Percentiles rank a stretch among this genome's conserved stretches.
Evolutionary conservation across 2,888 invertebrate genomes (phyloP).

Genomic region (Strigamia maritima): DNA sequence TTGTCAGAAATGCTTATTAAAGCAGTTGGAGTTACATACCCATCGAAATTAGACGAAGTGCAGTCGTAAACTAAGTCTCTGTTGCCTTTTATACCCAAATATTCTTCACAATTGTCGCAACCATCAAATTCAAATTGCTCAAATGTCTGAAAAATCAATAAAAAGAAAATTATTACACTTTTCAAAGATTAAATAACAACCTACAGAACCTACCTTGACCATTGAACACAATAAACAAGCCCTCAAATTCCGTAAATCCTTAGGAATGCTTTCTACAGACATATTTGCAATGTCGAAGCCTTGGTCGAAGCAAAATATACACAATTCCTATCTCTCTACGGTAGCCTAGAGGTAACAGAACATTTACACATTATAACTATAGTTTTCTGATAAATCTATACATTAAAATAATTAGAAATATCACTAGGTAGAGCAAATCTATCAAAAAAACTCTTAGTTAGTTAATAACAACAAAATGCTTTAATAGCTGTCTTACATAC

Average conservation of each 20-base stretch:
- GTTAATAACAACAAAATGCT: too few relatives aligned
- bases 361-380: too few relatives aligned
- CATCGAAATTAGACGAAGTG: slow-evolving; percentile 96
- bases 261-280: slow-evolving; percentile 74
- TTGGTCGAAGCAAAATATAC: too few relatives aligned
- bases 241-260: slow-evolving; percentile 75
- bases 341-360: too few relatives aligned
- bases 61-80: slow-evolving; percentile 96
- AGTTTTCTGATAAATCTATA: too few relatives aligned
- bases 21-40: slow-evolving; percentile 58
- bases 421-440: too few relatives aligned
- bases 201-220: slow-evolving; percentile 65
- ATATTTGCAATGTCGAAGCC: background rate
- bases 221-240: slow-evolving; percentile 85
- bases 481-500: too few relatives aligned
- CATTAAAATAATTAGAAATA: too few relatives aligned
- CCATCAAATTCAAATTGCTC: slow-evolving; percentile 98
- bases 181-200: background rate
- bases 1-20: background rate
- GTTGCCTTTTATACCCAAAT: slow-evolving; percentile 91
- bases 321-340: too few relatives aligned
- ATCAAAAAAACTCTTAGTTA: too few relatives aligned
- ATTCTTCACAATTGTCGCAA: slow-evolving; percentile 98
- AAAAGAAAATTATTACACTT: background rate
- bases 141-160: slow-evolving; percentile 67